Base-by-base conservation (phyloP, 2,113 vertebrate species). In the Bagarius yarrelli region DNA sequence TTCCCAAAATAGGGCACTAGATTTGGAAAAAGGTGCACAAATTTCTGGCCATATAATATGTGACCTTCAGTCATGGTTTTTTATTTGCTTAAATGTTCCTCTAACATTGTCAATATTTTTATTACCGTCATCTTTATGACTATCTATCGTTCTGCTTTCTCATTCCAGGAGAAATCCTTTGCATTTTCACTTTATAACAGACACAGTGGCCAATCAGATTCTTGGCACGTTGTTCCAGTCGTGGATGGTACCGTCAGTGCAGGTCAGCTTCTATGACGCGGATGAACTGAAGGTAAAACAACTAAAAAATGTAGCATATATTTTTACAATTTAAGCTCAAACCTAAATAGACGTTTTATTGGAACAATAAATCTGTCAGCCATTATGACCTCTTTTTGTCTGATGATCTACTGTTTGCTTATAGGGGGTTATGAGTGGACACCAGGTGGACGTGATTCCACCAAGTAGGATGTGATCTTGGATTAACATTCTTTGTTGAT, bases 161-260 rank as follows among this genome's bases (percentile, higher is more conserved):
- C 19, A 80, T 73, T 79, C 53, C 87, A 99, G 97, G 95, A 96
- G 93, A 82, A 98, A 98, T 27, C 97, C 96, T 0, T 94, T 98
- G 47, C 97, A 98, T 81, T 96, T 99, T 64, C 97, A 98, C 76
- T 92, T 99, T 91, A 97, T 99, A 93, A 97, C 96, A 0, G 96
- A 99, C 69, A 90, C 92, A 0, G 94, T 98, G 80, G 96, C 97
- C 86, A 92, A 93, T 64, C 94, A 90, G 60, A 96, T 98, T 88
- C 93, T 98, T 83, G 95, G 95, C 63, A 94, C 85, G 0, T 91
- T 98, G 47, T 98, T 98, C 87, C 92, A 92, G 87, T 96, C 96
- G 4, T 98, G 97, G 97, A 97, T 98, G 96, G 95, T 99, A 36
- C 97, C 97, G 0, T 97, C 97, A 0, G 83, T 98, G 69, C 88